Evolutionary conservation across 2,888 invertebrate genomes (phyloP), one percentile per base, ranked within the genome.

Genomic region (Buathra laborator): DNA sequence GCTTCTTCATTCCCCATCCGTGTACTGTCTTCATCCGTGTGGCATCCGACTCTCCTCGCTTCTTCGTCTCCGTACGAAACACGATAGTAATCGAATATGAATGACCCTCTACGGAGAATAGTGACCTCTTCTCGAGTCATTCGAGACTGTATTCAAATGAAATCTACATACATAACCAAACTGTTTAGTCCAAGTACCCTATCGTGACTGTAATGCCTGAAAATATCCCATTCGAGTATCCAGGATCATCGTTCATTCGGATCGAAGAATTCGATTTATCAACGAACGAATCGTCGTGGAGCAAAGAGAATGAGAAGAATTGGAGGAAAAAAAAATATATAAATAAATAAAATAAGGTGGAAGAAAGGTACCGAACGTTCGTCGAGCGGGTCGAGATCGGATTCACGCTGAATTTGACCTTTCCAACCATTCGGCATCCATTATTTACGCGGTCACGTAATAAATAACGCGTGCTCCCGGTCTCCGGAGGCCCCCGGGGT

Each of bases 401-500:
- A 87, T 86, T 87, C 86, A 84, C 85, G 66, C 71, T 44, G 66
- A 59, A 70, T 79, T 72, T 79, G 76, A 75, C 80, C 83, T 72
- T 74, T 80, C 74, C 59, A 37, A 66, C 67, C 71, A 62, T 75
- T 79, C 66, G 62, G 76, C 72, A 87, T 87, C 89, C 91, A 91
- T 92, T 92, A 91, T 92, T 92, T 90, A 92, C 88, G 85, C 84
- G 84, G 81, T 87, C 87, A 84, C 83, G 88, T 88, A 86, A 87
- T 87, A 89, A 87, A 90, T 89, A 88, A 86, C 86, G 87, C 84
- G 72, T 85, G 84, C 87, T 87, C 89, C 90, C 86, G 91, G 92
- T 92, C 90, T 87, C 86, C 84, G 86, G 67, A 82, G 24, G 37
- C 7, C 53, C 62, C 9, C 86, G 87, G 87, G 87, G 86, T 89